phyloP scores from a whole-genome alignment of 1,140 invertebrate species.

The Tetraneura akinire region DNA sequence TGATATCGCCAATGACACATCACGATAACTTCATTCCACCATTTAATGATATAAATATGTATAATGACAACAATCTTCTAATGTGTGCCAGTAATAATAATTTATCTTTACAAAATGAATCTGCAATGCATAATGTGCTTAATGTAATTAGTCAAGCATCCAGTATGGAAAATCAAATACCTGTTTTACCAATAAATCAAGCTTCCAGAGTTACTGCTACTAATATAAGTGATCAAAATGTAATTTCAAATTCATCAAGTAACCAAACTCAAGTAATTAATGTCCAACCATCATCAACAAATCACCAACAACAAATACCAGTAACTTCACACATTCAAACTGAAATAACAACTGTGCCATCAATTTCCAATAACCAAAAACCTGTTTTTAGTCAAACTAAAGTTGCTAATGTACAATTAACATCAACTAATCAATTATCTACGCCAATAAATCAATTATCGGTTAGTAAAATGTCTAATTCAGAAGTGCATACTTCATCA shows the following conservation, averaged over 20 bases:
- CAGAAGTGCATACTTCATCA: neutral
- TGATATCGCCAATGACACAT: constrained; percentile 64
- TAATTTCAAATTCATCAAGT: neutral
- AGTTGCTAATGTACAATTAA: neutral
- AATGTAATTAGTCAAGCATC: constrained; percentile 42
- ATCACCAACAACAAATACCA: constrained; percentile 31
- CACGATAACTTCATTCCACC: constrained; percentile 40
- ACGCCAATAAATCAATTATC: neutral
- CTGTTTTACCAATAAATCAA: constrained; percentile 25
- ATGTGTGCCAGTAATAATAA: constrained; percentile 17
- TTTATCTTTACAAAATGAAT: constrained; percentile 16
- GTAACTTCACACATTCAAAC: constrained; percentile 52
- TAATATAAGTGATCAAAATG: neutral
- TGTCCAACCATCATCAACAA: constrained; percentile 40
- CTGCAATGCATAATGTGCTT: constrained; percentile 29
- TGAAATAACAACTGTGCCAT: constrained; percentile 34
- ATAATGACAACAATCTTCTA: constrained; percentile 39
- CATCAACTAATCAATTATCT: neutral
- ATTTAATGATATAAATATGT: constrained; percentile 37
- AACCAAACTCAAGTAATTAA: constrained; percentile 8
- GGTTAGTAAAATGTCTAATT: neutral
- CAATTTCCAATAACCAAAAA: constrained; percentile 50
- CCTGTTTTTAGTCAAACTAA: constrained; percentile 25
- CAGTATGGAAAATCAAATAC: constrained; percentile 24
- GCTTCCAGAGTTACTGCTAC: neutral